A percentile compares a stretch with the other conserved stretches of the same genome.
Conservation (phyloP, 2,888 invertebrate genomes). For the Geotrupes spiniger region DNA sequence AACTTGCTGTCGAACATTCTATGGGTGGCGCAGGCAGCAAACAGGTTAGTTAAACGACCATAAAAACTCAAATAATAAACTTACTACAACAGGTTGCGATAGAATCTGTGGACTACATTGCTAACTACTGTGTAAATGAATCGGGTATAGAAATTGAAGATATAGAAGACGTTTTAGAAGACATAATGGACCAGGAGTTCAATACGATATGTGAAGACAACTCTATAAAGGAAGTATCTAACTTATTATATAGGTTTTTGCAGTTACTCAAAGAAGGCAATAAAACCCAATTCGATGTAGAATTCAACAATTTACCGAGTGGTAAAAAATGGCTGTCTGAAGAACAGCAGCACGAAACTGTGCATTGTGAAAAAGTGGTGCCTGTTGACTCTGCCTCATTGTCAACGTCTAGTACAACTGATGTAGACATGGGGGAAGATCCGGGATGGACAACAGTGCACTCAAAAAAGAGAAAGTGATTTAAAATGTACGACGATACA, state of each 20-base stretch:
- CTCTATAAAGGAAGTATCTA: slow-evolving; percentile 65
- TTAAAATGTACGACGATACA: no score
- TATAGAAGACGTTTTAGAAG: slow-evolving; percentile 63
- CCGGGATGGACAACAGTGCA: slow-evolving; percentile 68
- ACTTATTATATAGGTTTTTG: slow-evolving; percentile 56
- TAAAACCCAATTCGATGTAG: slow-evolving; percentile 56
- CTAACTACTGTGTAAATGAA: slow-evolving; percentile 62
- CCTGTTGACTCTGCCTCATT: no score
- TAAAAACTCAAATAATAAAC: neutral
- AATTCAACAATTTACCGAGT: slow-evolving; percentile 58
- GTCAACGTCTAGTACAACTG: slow-evolving; percentile 42
- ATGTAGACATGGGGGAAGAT: slow-evolving; percentile 53
- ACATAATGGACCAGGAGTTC: slow-evolving; percentile 71
- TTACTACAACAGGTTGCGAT: slow-evolving; percentile 56
- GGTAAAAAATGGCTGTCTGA: no score
- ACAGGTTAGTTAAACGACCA: slow-evolving; percentile 52
- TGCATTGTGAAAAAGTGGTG: no score
- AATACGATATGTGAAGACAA: slow-evolving; percentile 70
- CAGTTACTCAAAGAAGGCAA: slow-evolving; percentile 57
- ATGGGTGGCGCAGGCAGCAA: slow-evolving; percentile 69
- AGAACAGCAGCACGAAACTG: no score
- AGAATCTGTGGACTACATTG: slow-evolving; percentile 62
- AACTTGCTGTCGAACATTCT: slow-evolving; percentile 70
- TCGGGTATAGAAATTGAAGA: slow-evolving; percentile 57
- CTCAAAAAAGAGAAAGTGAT: slow-evolving; percentile 54